Conservation (phyloP, 1,140 invertebrate species). For the Drosophila pectinifera region DNA sequence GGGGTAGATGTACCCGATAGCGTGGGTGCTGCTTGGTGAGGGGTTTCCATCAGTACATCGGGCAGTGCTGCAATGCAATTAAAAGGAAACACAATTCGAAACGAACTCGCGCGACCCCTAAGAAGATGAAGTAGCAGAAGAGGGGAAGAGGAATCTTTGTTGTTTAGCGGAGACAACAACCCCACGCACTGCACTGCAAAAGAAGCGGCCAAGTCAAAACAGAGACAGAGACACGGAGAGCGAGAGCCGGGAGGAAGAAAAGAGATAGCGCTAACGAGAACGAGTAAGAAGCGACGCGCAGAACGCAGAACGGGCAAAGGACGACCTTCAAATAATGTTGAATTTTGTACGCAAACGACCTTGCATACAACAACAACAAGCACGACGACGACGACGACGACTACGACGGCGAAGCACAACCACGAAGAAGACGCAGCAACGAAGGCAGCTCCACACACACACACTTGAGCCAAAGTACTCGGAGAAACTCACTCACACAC, state of each 20-base stretch:
- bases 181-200: constrained; percentile 44
- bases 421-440: constrained; percentile 65
- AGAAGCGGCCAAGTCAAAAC: constrained; percentile 32
- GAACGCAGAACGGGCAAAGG: constrained; percentile 71
- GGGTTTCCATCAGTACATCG: neutral
- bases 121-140: neutral
- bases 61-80: constrained; percentile 13
- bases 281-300: constrained; percentile 44
- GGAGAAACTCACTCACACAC: constrained; percentile 34
- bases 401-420: constrained; percentile 49
- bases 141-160: constrained; percentile 8
- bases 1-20: constrained; percentile 10
- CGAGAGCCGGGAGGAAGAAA: constrained; percentile 17
- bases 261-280: constrained; percentile 30
- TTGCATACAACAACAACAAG: constrained; percentile 82
- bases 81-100: constrained; percentile 11
- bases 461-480: constrained; percentile 16
- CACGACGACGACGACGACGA: constrained; percentile 40
- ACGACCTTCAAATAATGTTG: constrained; percentile 85
- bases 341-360: constrained; percentile 85
- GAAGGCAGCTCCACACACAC: constrained; percentile 59
- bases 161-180: constrained; percentile 58
- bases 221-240: constrained; percentile 19
- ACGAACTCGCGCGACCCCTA: constrained; percentile 20
- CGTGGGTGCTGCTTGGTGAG: constrained; percentile 4